These are phyloP conservation scores for Caenorhabditis remanei DNA, from an alignment of 1,140 invertebrate species.

Conservation along the genomic window DNA sequence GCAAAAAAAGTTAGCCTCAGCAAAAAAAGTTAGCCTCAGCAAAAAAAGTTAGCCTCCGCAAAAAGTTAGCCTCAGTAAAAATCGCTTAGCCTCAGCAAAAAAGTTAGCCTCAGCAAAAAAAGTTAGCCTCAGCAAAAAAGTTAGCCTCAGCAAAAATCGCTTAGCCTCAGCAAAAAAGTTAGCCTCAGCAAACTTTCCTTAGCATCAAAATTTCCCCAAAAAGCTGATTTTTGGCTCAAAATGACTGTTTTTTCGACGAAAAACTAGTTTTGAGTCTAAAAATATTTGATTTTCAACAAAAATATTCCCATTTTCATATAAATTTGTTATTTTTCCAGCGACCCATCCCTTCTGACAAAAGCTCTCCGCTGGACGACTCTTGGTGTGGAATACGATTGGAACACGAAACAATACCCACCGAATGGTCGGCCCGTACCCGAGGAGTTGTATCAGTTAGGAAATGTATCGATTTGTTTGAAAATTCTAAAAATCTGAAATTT, in stretches of 20 bases:
- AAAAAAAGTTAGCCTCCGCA: too few species aligned
- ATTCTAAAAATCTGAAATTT: neutral
- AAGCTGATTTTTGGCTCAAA: neutral
- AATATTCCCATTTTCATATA: neutral
- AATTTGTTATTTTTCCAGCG: constrained; percentile 31
- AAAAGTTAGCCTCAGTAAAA: neutral
- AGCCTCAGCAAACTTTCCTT: too few species aligned
- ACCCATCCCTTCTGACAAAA: constrained; percentile 8
- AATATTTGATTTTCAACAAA: constrained; percentile 37
- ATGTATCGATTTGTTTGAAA: constrained; percentile 1
- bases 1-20: too few species aligned
- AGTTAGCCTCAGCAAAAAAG: too few species aligned
- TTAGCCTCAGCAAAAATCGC: too few species aligned
- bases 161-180: neutral
- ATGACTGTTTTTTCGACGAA: too few species aligned
- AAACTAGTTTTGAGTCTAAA: neutral
- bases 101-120: too few species aligned
- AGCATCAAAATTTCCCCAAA: neutral
- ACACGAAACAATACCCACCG: constrained; percentile 78
- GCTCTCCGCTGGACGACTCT: constrained; percentile 79
- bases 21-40: too few species aligned
- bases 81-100: too few species aligned
- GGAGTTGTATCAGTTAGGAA: constrained; percentile 69
- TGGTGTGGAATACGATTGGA: constrained; percentile 81
- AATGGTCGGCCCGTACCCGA: constrained; percentile 65